Evolutionary conservation across 2,888 invertebrate genomes (phyloP).

Genomic region (Dyspetes luteomarginatus): DNA sequence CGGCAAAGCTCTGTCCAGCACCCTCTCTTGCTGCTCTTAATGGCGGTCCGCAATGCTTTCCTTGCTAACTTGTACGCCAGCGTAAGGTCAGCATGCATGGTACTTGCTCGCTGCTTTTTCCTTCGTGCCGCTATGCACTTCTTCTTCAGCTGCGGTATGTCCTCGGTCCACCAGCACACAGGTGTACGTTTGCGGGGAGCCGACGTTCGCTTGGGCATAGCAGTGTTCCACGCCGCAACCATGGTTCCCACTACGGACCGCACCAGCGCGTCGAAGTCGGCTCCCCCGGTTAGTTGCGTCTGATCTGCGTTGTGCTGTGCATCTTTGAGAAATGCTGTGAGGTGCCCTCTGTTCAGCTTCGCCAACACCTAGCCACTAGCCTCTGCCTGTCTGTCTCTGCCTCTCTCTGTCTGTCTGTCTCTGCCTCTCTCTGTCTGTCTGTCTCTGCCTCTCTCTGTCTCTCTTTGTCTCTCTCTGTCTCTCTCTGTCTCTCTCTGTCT

Average conservation of each 20-base stretch:
- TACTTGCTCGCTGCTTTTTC: not conserved
- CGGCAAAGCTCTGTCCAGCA: slow-evolving; percentile 41
- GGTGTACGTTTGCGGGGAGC: not conserved
- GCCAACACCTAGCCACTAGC: not conserved
- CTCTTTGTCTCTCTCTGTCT: too few relatives aligned
- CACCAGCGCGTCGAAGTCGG: not conserved
- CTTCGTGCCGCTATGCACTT: slow-evolving; percentile 20
- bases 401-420: too few relatives aligned
- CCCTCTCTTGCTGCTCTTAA: slow-evolving; percentile 43
- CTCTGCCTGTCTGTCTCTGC: too few relatives aligned
- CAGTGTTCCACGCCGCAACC: slow-evolving; percentile 8
- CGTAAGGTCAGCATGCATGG: not conserved
- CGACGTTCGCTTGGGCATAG: slow-evolving; percentile 1
- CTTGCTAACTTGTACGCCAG: not conserved
- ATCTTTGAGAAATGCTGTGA: not conserved
- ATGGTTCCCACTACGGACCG: not conserved
- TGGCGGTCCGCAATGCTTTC: slow-evolving; percentile 33
- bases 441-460: too few relatives aligned
- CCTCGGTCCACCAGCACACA: slow-evolving; percentile 24
- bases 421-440: too few relatives aligned
- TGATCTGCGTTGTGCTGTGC: not conserved
- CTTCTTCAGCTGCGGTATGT: not conserved
- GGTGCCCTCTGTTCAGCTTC: not conserved
- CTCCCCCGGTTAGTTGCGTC: not conserved
- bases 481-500: too few relatives aligned